These are phyloP conservation scores for Platycercus adscitus DNA, from an alignment of 2,113 vertebrate species.

Conservation along the genomic window DNA sequence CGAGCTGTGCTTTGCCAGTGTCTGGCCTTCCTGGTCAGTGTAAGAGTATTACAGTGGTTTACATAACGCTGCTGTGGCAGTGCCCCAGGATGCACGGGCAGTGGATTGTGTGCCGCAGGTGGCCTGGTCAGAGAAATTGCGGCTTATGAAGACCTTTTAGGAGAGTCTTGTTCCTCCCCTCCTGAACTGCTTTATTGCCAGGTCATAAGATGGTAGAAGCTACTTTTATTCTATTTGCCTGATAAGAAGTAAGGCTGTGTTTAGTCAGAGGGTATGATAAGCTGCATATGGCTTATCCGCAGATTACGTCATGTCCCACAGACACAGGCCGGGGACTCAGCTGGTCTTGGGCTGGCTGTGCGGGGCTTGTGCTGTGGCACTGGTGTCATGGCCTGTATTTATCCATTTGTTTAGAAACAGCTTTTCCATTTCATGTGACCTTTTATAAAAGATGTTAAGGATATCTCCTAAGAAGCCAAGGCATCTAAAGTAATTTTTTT, in stretches of 20 bases:
- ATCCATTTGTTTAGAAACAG: neutral
- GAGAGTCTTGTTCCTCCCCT: neutral
- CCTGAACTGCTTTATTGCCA: neutral
- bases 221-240: neutral
- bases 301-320: neutral
- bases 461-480: neutral
- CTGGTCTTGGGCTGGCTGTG: neutral
- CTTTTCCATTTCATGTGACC: neutral
- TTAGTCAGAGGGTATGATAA: neutral
- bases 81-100: neutral
- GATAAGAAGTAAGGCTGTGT: neutral
- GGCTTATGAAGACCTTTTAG: neutral
- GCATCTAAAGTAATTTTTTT: neutral
- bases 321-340: neutral
- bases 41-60: conserved; percentile 42
- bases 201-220: neutral
- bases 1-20: fast-evolving
- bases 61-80: neutral
- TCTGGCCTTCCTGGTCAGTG: neutral
- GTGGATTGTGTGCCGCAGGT: fast-evolving
- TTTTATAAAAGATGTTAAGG: neutral
- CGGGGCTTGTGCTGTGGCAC: neutral
- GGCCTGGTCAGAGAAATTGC: neutral
- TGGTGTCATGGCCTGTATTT: neutral
- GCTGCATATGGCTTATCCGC: neutral